Evolutionary conservation across 2,888 invertebrate genomes (phyloP).

Genomic region (Amiota mariae): DNA sequence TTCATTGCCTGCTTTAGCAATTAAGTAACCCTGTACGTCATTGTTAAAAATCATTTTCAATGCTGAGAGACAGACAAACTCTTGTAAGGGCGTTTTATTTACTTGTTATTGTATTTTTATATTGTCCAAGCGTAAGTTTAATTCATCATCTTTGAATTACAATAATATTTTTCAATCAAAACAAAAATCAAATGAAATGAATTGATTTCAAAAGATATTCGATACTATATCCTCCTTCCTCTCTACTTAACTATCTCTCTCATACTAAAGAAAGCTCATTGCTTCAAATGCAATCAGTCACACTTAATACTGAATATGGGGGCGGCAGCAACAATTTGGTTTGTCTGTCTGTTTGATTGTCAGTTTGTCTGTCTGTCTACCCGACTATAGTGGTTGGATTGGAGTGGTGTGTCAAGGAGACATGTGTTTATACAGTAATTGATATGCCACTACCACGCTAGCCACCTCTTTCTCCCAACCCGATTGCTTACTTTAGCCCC

Average conservation of each 20-base stretch:
- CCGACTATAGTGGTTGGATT: neutral
- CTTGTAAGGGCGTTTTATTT: no score
- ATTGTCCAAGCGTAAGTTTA: neutral
- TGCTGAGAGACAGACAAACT: no score
- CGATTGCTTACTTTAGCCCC: conserved; percentile 30
- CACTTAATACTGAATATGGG: conserved; percentile 51
- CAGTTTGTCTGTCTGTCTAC: neutral
- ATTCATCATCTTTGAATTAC: neutral
- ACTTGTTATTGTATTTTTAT: no score
- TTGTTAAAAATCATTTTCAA: conserved; percentile 29
- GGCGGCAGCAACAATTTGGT: no score
- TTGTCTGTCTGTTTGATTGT: neutral
- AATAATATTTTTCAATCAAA: conserved; percentile 50
- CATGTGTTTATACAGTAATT: conserved; percentile 71
- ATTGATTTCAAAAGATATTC: conserved; percentile 21
- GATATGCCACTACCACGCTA: conserved; percentile 64
- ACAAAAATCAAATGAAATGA: conserved; percentile 33
- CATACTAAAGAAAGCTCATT: neutral
- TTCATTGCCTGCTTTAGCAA: neutral
- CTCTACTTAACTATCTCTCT: conserved; percentile 29
- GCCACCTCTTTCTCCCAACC: conserved; percentile 38
- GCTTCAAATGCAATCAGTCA: conserved; percentile 64
- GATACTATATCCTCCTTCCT: conserved; percentile 8
- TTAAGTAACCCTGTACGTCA: conserved; percentile 43
- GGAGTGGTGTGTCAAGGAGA: conserved; percentile 39